Conservation (phyloP, 1,140 invertebrate species). For the Plodia interpunctella region DNA sequence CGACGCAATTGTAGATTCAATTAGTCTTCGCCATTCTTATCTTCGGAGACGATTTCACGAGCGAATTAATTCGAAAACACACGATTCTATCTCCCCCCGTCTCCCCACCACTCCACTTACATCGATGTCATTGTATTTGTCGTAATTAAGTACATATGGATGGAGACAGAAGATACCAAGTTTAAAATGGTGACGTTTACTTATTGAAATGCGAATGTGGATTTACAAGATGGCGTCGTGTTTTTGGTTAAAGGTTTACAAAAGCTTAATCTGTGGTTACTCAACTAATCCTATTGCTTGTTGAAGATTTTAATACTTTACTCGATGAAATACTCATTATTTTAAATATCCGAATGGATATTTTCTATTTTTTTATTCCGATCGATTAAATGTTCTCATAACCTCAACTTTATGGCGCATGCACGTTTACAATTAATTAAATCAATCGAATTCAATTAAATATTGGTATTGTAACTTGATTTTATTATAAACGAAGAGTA, state of each 20-base stretch:
- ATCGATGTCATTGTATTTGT: slow-evolving; percentile 63
- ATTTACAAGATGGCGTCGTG: slow-evolving; percentile 6
- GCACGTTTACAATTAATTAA: too few species aligned
- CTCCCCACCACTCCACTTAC: slow-evolving; percentile 49
- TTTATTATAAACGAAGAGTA: too few species aligned
- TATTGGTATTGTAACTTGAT: too few species aligned
- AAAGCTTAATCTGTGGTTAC: background rate
- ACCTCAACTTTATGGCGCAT: too few species aligned
- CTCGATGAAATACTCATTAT: too few species aligned
- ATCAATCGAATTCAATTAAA: too few species aligned
- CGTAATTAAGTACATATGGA: slow-evolving; percentile 56
- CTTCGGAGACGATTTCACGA: slow-evolving; percentile 74
- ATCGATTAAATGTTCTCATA: too few species aligned
- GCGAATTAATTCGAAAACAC: slow-evolving; percentile 76
- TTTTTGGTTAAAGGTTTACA: background rate
- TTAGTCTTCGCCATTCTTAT: slow-evolving; percentile 75
- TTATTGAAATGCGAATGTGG: slow-evolving; percentile 4
- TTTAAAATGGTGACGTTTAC: slow-evolving; percentile 7
- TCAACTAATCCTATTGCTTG: too few species aligned
- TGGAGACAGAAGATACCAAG: slow-evolving; percentile 10
- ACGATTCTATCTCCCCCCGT: slow-evolving; percentile 67
- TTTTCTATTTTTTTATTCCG: too few species aligned
- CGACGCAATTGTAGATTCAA: slow-evolving; percentile 73
- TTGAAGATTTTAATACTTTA: too few species aligned
- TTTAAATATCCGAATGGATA: too few species aligned